These are phyloP conservation scores for Andrena flavipes DNA, from an alignment of 2,888 invertebrate genomes.

Conservation along the genomic window DNA sequence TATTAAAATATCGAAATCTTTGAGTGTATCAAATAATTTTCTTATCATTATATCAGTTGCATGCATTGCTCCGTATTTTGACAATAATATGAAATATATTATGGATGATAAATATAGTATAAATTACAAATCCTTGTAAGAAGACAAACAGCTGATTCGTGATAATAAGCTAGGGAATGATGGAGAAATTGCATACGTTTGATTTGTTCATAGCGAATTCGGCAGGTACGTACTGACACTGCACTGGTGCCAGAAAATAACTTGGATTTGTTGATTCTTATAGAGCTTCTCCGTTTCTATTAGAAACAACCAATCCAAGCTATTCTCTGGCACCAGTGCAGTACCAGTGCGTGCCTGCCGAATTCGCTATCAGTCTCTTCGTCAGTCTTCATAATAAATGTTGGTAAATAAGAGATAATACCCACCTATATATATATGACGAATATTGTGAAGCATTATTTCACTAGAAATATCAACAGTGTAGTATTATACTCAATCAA, in stretches of 20 bases:
- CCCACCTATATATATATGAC: background rate
- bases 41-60: background rate
- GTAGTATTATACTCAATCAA: constrained; percentile 22
- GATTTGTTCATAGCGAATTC: too few species aligned
- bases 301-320: too few species aligned
- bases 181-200: too few species aligned
- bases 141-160: constrained; percentile 21
- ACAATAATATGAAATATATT: constrained; percentile 7
- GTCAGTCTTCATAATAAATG: constrained; percentile 5
- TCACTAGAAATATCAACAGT: constrained; percentile 45
- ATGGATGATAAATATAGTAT: background rate
- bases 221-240: too few species aligned
- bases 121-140: background rate
- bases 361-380: too few species aligned
- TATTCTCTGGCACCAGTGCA: too few species aligned
- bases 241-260: too few species aligned
- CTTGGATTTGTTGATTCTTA: too few species aligned
- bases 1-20: background rate
- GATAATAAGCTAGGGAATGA: constrained; percentile 33
- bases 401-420: constrained; percentile 23
- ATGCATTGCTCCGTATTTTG: background rate
- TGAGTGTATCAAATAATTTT: background rate
- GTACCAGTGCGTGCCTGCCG: too few species aligned
- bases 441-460: constrained; percentile 24
- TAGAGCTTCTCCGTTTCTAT: too few species aligned